These are phyloP conservation scores for Steatocranus sp. DNA, from an alignment of 2,797 vertebrate species.

Conservation along the genomic window DNA sequence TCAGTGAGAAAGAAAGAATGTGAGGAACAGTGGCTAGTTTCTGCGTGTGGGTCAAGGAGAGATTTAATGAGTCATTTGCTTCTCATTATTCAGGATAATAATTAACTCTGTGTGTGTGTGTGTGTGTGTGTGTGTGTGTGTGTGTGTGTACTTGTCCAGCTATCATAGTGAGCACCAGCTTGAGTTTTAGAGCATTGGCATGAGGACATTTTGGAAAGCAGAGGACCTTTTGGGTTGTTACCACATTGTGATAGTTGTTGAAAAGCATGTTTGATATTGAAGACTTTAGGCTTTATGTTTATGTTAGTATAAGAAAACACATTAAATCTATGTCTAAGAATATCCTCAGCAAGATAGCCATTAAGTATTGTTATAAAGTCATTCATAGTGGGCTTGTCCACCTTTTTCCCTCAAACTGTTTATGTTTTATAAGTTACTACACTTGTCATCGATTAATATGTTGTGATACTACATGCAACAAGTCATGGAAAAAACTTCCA, in stretches of 20 bases:
- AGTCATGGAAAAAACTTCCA: not conserved
- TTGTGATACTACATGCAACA: not conserved
- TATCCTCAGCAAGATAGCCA: not conserved
- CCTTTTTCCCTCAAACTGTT: not conserved
- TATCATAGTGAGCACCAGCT: not conserved
- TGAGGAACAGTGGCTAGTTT: not conserved
- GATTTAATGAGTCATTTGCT: constrained; percentile 69
- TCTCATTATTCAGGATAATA: constrained; percentile 65
- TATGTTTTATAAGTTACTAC: not conserved
- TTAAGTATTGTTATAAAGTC: not conserved
- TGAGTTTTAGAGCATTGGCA: not conserved
- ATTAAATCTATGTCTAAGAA: not conserved
- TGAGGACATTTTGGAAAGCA: not conserved
- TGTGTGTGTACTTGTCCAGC: not conserved
- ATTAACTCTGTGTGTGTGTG: constrained; percentile 42
- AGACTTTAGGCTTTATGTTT: not conserved
- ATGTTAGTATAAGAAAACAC: rapidly evolving
- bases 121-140: constrained; percentile 16
- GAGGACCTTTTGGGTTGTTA: not conserved
- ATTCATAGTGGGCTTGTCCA: not conserved
- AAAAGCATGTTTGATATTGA: not conserved
- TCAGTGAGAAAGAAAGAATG: constrained; percentile 4
- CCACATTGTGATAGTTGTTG: not conserved
- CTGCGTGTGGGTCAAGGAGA: constrained; percentile 60
- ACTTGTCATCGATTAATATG: not conserved